Evolutionary conservation across 2,113 vertebrate species (phyloP), one percentile per base, ranked within the genome.

Genomic region (Capra hircus): DNA sequence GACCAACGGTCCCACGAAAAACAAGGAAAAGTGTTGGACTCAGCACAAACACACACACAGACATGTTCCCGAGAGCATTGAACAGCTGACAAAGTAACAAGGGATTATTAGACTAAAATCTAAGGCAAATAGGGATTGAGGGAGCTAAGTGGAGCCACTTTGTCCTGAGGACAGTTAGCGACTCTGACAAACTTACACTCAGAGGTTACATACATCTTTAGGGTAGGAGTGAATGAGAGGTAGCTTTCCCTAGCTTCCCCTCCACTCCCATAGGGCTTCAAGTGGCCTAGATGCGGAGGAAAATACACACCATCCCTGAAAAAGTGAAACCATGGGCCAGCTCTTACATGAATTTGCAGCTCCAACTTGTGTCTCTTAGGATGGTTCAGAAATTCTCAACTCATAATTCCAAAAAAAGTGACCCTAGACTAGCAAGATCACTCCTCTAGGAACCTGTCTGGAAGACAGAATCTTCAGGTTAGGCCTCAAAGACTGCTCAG

Each of bases 401-500:
- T 59, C 33, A 33, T 21, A 33, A 33, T 57, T 78, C 77, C 62
- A 53, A 21, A 36, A 25, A 77, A 83, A 88, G 23, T 48, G 43
- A 27, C 33, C 14, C 14, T 33, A 88, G 36, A 9, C 17, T 45
- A 17, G 14, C 6, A 1, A 1, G 5, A 1, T 10, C 12, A 43
- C 40, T 27, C 45, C n/a, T 62, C 12, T 62, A 27, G 71, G 53
- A 92, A 57, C 48, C 33, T 45, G 15, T 25, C 25, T 60, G 28
- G 53, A 83, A 28, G 52, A 62, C 8, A 87, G 8, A 19, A 8
- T 80, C 45, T 92, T 83, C 30, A 50, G 45, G 9, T 16, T 77
- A 53, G 36, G n/a, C 17, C 30, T 64, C 45, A 96, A 33, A 16
- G 17, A 21, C 36, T 30, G 13, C 45, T 84, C 25, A 64, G 17